Evolutionary conservation across 1,140 invertebrate genomes (phyloP).

Genomic region (Drosophila rufa): DNA sequence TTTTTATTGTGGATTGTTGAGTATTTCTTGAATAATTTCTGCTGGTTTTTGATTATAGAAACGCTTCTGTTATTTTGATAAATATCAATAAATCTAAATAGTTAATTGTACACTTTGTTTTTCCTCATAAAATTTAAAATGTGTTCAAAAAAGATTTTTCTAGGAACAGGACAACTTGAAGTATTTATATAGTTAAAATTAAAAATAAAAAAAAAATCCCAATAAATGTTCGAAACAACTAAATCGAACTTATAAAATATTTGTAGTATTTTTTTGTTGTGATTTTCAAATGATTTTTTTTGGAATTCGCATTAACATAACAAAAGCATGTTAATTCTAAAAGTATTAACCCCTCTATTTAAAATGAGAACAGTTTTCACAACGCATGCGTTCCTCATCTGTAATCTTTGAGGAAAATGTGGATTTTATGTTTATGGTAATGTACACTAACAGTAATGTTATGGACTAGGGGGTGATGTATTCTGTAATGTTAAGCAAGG

Average conservation of each 20-base stretch:
- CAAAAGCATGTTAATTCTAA: neutral
- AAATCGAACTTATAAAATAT: too few species aligned
- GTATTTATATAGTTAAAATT: neutral
- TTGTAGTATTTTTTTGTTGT: neutral
- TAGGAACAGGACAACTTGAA: neutral
- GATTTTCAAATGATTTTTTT: neutral
- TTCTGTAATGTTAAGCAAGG: neutral
- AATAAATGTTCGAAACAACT: too few species aligned
- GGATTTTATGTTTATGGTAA: neutral
- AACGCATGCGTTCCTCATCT: neutral
- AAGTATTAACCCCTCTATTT: neutral
- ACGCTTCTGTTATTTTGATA: too few species aligned
- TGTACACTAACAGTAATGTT: neutral
- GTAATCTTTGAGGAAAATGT: neutral
- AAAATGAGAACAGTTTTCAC: conserved; percentile 49
- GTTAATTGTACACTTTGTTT: neutral
- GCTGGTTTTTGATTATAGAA: neutral
- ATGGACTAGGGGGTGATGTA: neutral
- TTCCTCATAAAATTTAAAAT: neutral
- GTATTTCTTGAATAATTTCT: neutral
- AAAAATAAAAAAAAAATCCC: neutral
- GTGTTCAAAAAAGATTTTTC: too few species aligned
- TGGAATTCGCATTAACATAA: neutral
- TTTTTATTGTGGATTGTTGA: neutral
- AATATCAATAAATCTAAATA: neutral